These are phyloP conservation scores for Montipora foliosa DNA, from an alignment of 64 coral and sea anemone species.

Conservation along the genomic window DNA sequence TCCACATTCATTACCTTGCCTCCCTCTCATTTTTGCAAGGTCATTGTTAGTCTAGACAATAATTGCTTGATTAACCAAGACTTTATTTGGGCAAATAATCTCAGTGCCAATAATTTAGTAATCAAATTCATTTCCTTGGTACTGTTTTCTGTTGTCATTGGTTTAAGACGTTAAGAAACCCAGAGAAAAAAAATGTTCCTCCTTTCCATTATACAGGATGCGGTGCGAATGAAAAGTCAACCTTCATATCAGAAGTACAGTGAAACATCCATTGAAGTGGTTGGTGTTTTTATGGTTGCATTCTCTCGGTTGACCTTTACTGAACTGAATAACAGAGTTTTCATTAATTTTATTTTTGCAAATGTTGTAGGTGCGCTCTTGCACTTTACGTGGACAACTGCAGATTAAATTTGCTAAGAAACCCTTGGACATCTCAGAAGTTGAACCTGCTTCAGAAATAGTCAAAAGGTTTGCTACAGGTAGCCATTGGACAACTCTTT, in stretches of 20 bases:
- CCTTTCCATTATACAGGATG: conserved; percentile 53
- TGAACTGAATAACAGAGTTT: background rate
- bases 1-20: no score
- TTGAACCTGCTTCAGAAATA: conserved; percentile 92
- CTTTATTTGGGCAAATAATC: no score
- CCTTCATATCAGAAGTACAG: conserved; percentile 85
- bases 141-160: no score
- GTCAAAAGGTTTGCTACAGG: conserved; percentile 96
- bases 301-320: background rate
- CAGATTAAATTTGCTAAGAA: conserved; percentile 84
- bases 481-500: background rate
- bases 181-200: background rate
- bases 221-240: conserved; percentile 78
- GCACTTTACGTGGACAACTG: conserved; percentile 96
- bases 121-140: no score
- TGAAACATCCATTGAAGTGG: conserved; percentile 82
- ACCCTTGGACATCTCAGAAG: conserved; percentile 88
- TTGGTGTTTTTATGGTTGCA: background rate
- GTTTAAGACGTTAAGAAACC: no score
- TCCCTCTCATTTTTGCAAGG: no score
- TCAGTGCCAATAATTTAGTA: no score
- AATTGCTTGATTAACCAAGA: no score
- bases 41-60: no score
- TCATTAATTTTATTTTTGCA: background rate
- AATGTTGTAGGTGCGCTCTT: conserved; percentile 85